Conservation (phyloP, 2,797 vertebrate species). For the Acanthiza pusilla region DNA sequence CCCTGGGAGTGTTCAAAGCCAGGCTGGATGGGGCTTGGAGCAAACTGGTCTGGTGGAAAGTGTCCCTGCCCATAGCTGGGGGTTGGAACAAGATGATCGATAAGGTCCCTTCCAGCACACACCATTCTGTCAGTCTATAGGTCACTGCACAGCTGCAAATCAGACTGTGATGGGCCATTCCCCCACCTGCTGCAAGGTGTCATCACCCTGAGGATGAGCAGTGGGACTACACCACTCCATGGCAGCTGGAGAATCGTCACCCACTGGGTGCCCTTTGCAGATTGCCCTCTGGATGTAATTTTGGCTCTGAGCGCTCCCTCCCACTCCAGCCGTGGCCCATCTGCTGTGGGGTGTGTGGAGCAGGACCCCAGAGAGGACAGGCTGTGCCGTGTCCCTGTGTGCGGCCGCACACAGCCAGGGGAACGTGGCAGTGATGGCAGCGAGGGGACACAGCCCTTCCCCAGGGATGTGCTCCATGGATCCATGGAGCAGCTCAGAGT, state of each 20-base stretch:
- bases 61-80: no score
- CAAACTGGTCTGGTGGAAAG: background rate
- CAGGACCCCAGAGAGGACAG: background rate
- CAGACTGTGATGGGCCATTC: background rate
- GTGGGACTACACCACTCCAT: fast-evolving
- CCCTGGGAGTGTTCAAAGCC: background rate
- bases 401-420: fast-evolving
- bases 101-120: background rate
- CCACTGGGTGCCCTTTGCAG: background rate
- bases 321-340: background rate
- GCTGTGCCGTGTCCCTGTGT: fast-evolving
- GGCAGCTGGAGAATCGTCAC: background rate
- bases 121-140: fast-evolving
- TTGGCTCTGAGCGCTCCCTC: background rate
- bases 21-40: background rate
- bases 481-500: background rate
- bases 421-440: background rate
- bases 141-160: background rate
- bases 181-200: background rate
- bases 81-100: background rate
- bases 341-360: background rate
- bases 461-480: background rate
- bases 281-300: background rate
- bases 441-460: fast-evolving
- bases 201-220: background rate